Evolutionary conservation across 2,888 invertebrate species (phyloP).

Genomic region (Sabatieria punctata): DNA sequence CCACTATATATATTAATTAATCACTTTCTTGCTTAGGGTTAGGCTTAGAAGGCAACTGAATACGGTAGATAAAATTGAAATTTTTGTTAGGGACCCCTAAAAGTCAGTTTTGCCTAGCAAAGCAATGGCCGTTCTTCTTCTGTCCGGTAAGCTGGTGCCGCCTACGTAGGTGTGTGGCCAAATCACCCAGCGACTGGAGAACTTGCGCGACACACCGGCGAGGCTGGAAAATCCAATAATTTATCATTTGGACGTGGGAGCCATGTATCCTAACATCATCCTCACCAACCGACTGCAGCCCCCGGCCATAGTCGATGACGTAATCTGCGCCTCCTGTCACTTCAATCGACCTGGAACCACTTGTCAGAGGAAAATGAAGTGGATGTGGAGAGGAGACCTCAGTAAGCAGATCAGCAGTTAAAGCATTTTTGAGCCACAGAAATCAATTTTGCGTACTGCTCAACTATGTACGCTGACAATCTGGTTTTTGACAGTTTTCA

Average conservation of each 20-base stretch:
- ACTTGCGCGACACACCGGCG: slow-evolving; percentile 62
- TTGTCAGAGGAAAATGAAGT: slow-evolving; percentile 83
- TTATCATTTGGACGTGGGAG: slow-evolving; percentile 96
- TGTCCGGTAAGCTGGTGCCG: slow-evolving; percentile 4
- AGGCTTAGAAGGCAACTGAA: too few species aligned
- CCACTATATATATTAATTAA: too few species aligned
- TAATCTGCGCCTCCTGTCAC: slow-evolving; percentile 82
- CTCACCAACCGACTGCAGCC: slow-evolving; percentile 89
- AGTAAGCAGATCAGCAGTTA: too few species aligned
- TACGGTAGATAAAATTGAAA: too few species aligned
- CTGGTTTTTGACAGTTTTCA: too few species aligned
- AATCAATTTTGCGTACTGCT: too few species aligned
- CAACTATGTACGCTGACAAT: too few species aligned
- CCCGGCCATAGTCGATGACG: slow-evolving; percentile 78
- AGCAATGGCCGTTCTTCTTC: too few species aligned
- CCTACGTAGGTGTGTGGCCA: slow-evolving; percentile 32
- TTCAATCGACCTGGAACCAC: slow-evolving; percentile 73
- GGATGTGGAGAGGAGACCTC: slow-evolving; percentile 90
- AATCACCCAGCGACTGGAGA: slow-evolving; percentile 47
- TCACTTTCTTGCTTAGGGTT: too few species aligned
- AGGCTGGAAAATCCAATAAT: slow-evolving; percentile 84
- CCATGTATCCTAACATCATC: slow-evolving; percentile 99
- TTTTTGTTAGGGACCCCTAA: too few species aligned
- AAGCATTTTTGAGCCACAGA: too few species aligned
- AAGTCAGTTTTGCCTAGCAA: too few species aligned